Evolutionary conservation across 2,888 invertebrate genomes (phyloP).

Genomic region (Sericinus montela): DNA sequence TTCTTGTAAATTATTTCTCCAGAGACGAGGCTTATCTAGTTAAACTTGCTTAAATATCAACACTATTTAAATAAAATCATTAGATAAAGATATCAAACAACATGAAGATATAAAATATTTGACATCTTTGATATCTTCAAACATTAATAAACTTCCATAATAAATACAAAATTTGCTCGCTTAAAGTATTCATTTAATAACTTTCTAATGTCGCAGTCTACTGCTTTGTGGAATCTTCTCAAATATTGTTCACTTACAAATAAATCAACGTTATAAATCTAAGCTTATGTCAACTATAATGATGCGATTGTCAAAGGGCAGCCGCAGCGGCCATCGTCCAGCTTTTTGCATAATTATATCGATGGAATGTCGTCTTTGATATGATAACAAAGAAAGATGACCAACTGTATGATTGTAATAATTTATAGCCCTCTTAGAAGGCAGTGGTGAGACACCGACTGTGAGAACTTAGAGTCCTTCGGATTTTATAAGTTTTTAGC

Average conservation of each 20-base stretch:
- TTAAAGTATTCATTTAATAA: slow-evolving; percentile 1
- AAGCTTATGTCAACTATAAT: slow-evolving; percentile 73
- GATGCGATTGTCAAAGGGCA: slow-evolving; percentile 70
- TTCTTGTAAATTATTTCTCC: too few species aligned
- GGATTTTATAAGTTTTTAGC: slow-evolving; percentile 13
- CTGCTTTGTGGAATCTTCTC: slow-evolving; percentile 10
- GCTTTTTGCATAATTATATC: slow-evolving; percentile 76
- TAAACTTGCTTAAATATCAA: too few species aligned
- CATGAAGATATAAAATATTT: too few species aligned
- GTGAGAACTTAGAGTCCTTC: slow-evolving; percentile 41
- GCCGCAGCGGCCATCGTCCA: slow-evolving; percentile 69
- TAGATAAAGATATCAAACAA: too few species aligned
- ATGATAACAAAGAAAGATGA: slow-evolving; percentile 76
- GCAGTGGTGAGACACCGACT: slow-evolving; percentile 34
- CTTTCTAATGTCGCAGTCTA: neutral
- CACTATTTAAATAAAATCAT: too few species aligned
- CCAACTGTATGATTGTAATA: slow-evolving; percentile 60
- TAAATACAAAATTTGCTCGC: too few species aligned
- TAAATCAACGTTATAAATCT: slow-evolving; percentile 72
- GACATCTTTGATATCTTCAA: too few species aligned
- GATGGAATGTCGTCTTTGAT: slow-evolving; percentile 71
- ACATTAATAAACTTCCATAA: too few species aligned
- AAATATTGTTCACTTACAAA: slow-evolving; percentile 47
- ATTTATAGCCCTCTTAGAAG: slow-evolving; percentile 49
- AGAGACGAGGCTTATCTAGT: too few species aligned